A percentile compares a stretch with the other conserved stretches of the same genome.
Evolutionary conservation across 2,113 vertebrate species (phyloP).

Genomic region (Regulus satrapa): DNA sequence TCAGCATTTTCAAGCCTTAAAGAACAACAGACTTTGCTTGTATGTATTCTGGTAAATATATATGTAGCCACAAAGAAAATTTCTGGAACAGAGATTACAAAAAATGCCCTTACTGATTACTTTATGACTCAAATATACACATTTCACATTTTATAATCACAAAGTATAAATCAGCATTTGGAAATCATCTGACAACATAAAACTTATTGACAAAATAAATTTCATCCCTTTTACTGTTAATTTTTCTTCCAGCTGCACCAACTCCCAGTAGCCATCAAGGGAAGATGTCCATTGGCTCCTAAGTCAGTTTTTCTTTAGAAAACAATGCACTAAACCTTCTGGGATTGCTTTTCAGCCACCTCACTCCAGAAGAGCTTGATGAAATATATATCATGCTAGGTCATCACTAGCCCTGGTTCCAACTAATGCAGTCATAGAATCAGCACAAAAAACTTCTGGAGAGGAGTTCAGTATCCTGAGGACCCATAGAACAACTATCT

Average conservation of each 20-base stretch:
- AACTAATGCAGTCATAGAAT: background rate
- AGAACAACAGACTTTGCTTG: background rate
- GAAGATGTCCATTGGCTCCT: background rate
- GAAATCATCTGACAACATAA: conserved; percentile 2
- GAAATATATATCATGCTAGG: background rate
- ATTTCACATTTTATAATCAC: background rate
- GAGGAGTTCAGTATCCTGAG: background rate
- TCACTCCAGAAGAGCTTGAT: background rate
- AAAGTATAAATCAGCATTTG: background rate
- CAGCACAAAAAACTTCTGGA: background rate
- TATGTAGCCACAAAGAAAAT: background rate
- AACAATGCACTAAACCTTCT: background rate
- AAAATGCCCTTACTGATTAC: background rate
- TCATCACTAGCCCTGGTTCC: background rate
- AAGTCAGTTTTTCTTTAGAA: background rate
- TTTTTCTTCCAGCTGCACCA: background rate
- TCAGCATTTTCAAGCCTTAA: background rate
- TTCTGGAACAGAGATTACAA: background rate
- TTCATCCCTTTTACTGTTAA: background rate
- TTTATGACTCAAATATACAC: background rate
- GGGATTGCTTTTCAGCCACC: background rate
- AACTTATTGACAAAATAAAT: conserved; percentile 24
- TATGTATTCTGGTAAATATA: background rate
- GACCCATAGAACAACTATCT: background rate
- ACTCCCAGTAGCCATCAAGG: background rate